A percentile compares a stretch with the other conserved stretches of the same genome.
phyloP scores from a whole-genome alignment of 2,888 invertebrate species.

The Zygogramma bicolorata region DNA sequence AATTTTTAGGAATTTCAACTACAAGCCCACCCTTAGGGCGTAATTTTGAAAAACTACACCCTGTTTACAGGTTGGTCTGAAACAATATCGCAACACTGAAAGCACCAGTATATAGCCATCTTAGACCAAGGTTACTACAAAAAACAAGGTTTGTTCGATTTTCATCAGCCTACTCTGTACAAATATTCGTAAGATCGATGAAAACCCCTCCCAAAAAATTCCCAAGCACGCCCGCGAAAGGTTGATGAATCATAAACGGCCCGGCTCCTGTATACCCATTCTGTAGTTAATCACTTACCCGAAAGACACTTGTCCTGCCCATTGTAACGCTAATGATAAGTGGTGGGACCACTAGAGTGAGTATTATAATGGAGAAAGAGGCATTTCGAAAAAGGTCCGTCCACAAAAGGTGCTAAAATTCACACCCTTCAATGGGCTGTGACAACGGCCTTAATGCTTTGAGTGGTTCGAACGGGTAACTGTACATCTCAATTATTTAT shows the following conservation, averaged over 20 bases:
- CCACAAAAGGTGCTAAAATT: slow-evolving; percentile 29
- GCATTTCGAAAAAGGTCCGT: not conserved
- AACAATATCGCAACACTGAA: too few relatives aligned
- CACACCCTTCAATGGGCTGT: slow-evolving; percentile 19
- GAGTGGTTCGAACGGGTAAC: not conserved
- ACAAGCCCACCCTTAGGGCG: too few relatives aligned
- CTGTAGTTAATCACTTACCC: slow-evolving; percentile 1
- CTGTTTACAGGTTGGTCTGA: too few relatives aligned
- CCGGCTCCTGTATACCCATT: not conserved
- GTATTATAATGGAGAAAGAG: not conserved
- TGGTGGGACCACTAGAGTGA: slow-evolving; percentile 1
- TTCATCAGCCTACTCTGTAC: too few relatives aligned
- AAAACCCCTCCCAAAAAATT: not conserved
- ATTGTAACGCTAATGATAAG: not conserved
- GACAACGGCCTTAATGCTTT: not conserved
- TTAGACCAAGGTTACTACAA: too few relatives aligned
- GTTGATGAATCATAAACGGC: not conserved
- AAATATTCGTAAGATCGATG: too few relatives aligned
- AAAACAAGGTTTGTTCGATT: too few relatives aligned
- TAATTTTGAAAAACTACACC: too few relatives aligned
- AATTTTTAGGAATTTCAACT: too few relatives aligned
- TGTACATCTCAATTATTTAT: not conserved
- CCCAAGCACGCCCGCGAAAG: not conserved
- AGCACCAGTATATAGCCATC: too few relatives aligned
- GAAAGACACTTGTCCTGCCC: not conserved